A percentile compares a stretch with the other conserved stretches of the same genome.
Evolutionary conservation across 2,888 invertebrate species (phyloP).

Genomic region (Eupithecia exiguata): DNA sequence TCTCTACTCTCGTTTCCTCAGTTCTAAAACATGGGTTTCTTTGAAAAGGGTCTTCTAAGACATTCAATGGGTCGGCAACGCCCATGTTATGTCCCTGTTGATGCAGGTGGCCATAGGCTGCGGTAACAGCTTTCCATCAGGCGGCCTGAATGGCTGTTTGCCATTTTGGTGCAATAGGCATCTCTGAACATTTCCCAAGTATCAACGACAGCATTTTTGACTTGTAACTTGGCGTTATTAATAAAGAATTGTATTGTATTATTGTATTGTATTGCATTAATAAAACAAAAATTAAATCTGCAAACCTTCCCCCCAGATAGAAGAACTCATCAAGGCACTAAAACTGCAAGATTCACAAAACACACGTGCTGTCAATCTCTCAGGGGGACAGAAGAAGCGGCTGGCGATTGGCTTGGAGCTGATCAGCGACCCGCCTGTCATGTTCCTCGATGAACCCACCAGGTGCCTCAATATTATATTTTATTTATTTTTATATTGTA

Average conservation of each 20-base stretch:
- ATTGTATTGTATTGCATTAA: too few relatives aligned
- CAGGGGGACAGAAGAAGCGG: conserved; percentile 95
- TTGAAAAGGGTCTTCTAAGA: not conserved
- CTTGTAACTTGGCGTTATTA: too few relatives aligned
- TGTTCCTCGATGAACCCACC: conserved; percentile 97
- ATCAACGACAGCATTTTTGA: not conserved
- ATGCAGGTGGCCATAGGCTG: not conserved
- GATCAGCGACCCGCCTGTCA: conserved; percentile 94
- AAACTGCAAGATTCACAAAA: conserved; percentile 86
- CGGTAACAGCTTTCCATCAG: not conserved
- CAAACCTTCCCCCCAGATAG: conserved; percentile 82
- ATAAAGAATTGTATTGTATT: too few relatives aligned
- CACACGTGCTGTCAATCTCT: conserved; percentile 88
- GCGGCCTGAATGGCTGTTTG: not conserved
- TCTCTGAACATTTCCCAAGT: not conserved
- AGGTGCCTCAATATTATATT: conserved; percentile 84
- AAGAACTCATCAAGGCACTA: conserved; percentile 90
- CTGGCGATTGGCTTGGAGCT: conserved; percentile 95
- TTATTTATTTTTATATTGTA: not conserved
- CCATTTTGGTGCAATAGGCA: not conserved
- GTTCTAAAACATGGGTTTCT: not conserved
- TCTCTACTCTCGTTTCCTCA: not conserved
- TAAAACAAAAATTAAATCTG: conserved; percentile 10
- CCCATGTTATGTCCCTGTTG: not conserved
- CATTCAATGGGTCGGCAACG: not conserved